Evolutionary conservation across 2,113 vertebrate genomes (phyloP), one percentile per base, ranked within the genome.

Genomic region (Sturnira hondurensis): DNA sequence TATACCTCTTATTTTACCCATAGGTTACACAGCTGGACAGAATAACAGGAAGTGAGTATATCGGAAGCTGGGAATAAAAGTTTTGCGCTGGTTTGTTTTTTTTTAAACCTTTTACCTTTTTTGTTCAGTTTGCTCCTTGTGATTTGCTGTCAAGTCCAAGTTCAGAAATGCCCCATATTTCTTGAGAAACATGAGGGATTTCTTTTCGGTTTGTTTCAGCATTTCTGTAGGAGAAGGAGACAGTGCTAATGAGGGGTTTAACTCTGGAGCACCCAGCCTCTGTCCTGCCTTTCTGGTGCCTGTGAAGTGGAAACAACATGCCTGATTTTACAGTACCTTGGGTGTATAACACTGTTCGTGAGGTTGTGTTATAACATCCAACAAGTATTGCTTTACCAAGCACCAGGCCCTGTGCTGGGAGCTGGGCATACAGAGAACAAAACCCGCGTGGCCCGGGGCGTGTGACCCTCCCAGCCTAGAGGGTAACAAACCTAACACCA

Each of bases 41-140:
- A 98, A 98, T 98, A 98, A 98, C 98, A 98, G 98, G 98, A 99
- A 98, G 96, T 96, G 88, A 97, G 91, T 92, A 61, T 90, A 93
- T 97, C 77, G 95, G 98, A 98, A 98, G 67, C 97, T 96, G 94
- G 96, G 96, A 98, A 98, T 97, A 97, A 98, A 98, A 97, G 97
- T 98, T 98, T 96, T 96, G 96, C 95, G 82, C 96, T 97, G 93
- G 76, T 97, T 97, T 97, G 94, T 91, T 13, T 15, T 56, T 71
- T 3, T 47, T 61, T 61, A 12, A 61, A 28, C 26, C 1, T 91
- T 89, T 93, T 74, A 58, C 52, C 50, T 52, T 87, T 92, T 85
- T 84, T 68, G 80, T 95, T 68, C 81, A 54, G 19, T 63, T 94
- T 80, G 43, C 8, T 92, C 33, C 68, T 56, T 47, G 1, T 78